A percentile compares a stretch with the other conserved stretches of the same genome.
These are phyloP conservation scores for Acromyrmex charruanus DNA, from an alignment of 1,140 invertebrate genomes.

Conservation along the genomic window DNA sequence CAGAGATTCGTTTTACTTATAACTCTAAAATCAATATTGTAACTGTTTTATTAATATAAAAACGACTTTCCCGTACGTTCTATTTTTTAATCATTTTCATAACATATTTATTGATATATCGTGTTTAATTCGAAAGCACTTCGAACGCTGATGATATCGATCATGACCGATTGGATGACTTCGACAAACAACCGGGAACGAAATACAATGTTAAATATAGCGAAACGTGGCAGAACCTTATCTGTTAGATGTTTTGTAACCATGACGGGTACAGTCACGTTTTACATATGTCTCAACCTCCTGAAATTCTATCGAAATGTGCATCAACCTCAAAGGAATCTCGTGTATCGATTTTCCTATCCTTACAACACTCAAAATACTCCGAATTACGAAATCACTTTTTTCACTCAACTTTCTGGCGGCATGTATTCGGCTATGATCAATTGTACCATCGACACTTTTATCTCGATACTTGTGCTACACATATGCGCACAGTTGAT, in stretches of 20 bases:
- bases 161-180: conserved; percentile 13
- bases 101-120: no score
- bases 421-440: background rate
- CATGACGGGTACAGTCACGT: accelerated
- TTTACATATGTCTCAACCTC: background rate
- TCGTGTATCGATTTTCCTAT: conserved; percentile 4
- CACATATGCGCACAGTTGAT: conserved; percentile 72
- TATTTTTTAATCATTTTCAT: background rate
- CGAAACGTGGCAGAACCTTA: background rate
- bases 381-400: conserved; percentile 85
- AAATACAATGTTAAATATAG: conserved; percentile 16
- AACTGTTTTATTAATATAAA: background rate
- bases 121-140: conserved; percentile 16
- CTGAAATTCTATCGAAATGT: background rate
- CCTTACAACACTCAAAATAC: conserved; percentile 84
- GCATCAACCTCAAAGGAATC: background rate
- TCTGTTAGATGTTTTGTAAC: background rate
- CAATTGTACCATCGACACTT: conserved; percentile 50
- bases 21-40: background rate
- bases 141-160: conserved; percentile 20
- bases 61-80: background rate
- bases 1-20: background rate
- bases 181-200: background rate
- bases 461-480: conserved; percentile 71
- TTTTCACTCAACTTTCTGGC: conserved; percentile 78